Base-by-base conservation (phyloP, 2,797 vertebrate species). In the Anas bernieri region DNA sequence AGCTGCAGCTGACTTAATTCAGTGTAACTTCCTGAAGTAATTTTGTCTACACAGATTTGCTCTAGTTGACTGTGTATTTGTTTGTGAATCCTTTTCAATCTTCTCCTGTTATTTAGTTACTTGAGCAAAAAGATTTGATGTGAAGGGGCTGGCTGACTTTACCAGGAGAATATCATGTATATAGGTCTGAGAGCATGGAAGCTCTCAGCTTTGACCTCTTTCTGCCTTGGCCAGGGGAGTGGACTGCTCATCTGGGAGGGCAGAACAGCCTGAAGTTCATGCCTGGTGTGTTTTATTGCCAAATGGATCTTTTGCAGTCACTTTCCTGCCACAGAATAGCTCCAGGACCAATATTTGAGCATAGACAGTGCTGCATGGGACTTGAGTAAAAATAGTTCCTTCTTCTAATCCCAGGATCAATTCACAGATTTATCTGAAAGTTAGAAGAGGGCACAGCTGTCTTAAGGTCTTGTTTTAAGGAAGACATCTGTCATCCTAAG, bases 301-400 rank as follows among this genome's bases (percentile, higher is more conserved):
- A 85, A 9, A 22, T 48, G 22, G 28, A 54, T 64, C 37, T 12
- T 54, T 64, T 78, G 22, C 25, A 39, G 30, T 54, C 30, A 14
- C 62, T 23, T 78, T 37, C 17, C 21, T 75, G 23, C 17, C 28
- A 16, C 0, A 2, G 12, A 74, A 22, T 17, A 62, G 8, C 33
- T 85, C 21, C 26, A 80, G 39, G 17, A 58, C 22, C 2, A n/a
- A 72, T 77, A 50, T 73, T 91, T 72, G 35, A 48, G 30, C 2
- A n/a, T 45, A 70, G 43, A 33, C 2, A 0, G 1, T 72, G 20
- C 20, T 74, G 4, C 33, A 26, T 75, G 41, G 0, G 1, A 55
- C 12, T 59, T 58, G 21, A 91, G 30, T 6, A 92, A 28, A 86
- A 74, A 69, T n/a, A 46, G 68, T 70, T 41, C 4, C 25, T 75